Evolutionary conservation across 92 coral and sea anemone genomes (phyloP).

Genomic region (Pocillopora meandrina): DNA sequence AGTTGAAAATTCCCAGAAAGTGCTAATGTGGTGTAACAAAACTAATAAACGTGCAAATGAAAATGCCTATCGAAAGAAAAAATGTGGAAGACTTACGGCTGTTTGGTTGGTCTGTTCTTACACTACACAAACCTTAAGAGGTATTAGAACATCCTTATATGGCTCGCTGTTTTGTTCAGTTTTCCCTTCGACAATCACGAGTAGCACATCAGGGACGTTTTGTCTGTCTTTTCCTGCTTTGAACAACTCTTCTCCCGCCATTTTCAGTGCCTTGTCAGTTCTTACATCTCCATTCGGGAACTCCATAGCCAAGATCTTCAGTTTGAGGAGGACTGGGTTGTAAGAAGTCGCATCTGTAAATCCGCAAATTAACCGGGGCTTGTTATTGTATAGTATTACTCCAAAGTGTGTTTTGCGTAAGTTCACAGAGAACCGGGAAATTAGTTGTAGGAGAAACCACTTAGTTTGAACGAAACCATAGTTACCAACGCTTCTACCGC

Average conservation of each 20-base stretch:
- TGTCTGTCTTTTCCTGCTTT: conserved; percentile 25
- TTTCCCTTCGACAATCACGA: conserved; percentile 42
- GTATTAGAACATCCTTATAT: conserved; percentile 32
- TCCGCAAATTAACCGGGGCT: conserved; percentile 1
- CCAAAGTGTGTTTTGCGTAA: conserved; percentile 38
- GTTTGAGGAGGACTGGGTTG: conserved; percentile 16
- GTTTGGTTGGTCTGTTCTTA: too few species aligned
- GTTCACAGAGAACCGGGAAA: conserved; percentile 19
- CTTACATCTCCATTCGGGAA: conserved; percentile 53
- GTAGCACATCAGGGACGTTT: conserved; percentile 40
- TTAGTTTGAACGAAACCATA: conserved; percentile 34
- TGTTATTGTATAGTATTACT: conserved; percentile 38
- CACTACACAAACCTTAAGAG: conserved; percentile 42
- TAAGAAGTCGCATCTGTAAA: conserved; percentile 17
- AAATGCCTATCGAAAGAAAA: too few species aligned
- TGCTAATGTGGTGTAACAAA: too few species aligned
- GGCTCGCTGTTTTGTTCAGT: conserved; percentile 30
- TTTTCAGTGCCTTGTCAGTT: conserved; percentile 51
- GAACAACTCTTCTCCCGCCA: conserved; percentile 45
- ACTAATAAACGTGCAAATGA: too few species aligned
- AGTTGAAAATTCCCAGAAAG: too few species aligned
- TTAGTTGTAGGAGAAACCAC: conserved; percentile 28
- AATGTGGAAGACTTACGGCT: too few species aligned
- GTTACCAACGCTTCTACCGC: conserved; percentile 47
- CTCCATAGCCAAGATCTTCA: conserved; percentile 22